These are phyloP conservation scores for Clarias platycephalus DNA, from an alignment of 2,797 vertebrate genomes.

Conservation along the genomic window DNA sequence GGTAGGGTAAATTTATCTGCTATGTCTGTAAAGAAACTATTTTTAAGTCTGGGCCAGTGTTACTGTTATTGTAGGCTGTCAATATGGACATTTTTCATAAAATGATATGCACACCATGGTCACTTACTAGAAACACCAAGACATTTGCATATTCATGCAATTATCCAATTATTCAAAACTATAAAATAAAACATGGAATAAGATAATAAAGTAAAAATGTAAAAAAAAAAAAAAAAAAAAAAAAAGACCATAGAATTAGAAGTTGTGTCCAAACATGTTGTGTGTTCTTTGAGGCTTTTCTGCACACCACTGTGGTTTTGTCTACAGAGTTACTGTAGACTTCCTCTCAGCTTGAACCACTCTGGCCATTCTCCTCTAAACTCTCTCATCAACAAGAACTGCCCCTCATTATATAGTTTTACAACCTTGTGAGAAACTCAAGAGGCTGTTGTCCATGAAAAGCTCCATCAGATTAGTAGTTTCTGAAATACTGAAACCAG, in stretches of 20 bases:
- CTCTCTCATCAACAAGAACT: neutral
- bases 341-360: neutral
- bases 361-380: neutral
- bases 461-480: neutral
- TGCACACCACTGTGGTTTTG: neutral
- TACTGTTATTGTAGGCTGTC: neutral
- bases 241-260: too few relatives aligned
- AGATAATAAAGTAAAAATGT: too few relatives aligned
- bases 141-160: neutral
- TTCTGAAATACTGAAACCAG: neutral
- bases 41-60: neutral
- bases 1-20: slow-evolving; percentile 69
- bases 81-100: neutral
- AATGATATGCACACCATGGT: neutral
- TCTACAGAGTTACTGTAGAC: neutral
- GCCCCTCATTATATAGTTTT: neutral
- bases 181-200: too few relatives aligned
- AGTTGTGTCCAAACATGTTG: neutral
- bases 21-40: neutral
- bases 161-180: neutral
- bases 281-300: neutral
- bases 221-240: too few relatives aligned
- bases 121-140: neutral
- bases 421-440: neutral
- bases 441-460: neutral